phyloP scores from a whole-genome alignment of 2,888 invertebrate genomes.

The Malthinus flaveolus region DNA sequence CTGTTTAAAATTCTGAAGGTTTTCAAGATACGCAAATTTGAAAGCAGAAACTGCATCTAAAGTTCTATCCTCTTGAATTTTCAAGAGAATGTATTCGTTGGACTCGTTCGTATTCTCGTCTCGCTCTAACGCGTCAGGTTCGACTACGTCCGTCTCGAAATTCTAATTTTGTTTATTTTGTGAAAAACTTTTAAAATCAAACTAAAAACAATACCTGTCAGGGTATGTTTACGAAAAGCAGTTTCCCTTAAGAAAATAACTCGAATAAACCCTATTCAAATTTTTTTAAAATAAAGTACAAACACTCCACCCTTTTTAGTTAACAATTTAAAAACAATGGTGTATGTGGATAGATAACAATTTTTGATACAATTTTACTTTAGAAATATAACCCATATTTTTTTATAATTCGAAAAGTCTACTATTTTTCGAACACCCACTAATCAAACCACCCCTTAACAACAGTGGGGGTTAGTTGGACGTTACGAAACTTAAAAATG shows the following conservation, averaged over 20 bases:
- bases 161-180: slow-evolving; percentile 48
- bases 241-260: slow-evolving; percentile 5
- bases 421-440: slow-evolving; percentile 25
- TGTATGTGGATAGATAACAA: background rate
- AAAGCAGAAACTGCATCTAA: slow-evolving; percentile 16
- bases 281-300: too few relatives aligned
- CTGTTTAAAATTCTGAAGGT: slow-evolving; percentile 7
- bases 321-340: background rate
- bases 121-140: slow-evolving; percentile 27
- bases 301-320: too few relatives aligned
- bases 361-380: background rate
- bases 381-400: slow-evolving; percentile 41
- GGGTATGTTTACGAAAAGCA: slow-evolving; percentile 31
- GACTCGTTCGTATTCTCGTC: slow-evolving; percentile 26
- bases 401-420: slow-evolving; percentile 29
- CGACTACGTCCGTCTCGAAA: slow-evolving; percentile 29
- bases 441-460: slow-evolving; percentile 28
- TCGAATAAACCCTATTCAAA: background rate
- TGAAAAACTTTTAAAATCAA: slow-evolving; percentile 52
- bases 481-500: slow-evolving; percentile 72
- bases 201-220: slow-evolving; percentile 46
- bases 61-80: slow-evolving; percentile 46
- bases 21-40: slow-evolving; percentile 7
- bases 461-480: slow-evolving; percentile 31
- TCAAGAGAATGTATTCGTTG: slow-evolving; percentile 45